Evolutionary conservation across 1,140 invertebrate genomes (phyloP).

Genomic region (Acyrthosiphon pisum): DNA sequence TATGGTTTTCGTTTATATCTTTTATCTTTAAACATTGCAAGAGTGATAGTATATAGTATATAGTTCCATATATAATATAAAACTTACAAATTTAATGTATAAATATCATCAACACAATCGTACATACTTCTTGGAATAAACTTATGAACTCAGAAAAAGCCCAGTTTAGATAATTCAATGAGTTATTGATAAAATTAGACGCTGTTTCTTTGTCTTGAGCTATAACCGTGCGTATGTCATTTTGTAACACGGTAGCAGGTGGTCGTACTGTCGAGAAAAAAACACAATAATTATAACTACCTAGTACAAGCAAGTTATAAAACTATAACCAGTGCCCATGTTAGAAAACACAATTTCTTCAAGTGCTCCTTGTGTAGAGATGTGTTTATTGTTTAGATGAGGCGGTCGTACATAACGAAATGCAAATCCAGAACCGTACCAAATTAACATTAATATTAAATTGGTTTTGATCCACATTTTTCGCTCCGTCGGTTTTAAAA

Average conservation of each 20-base stretch:
- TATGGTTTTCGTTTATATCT: not conserved
- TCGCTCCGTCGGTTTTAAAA: not conserved
- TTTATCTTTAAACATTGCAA: slow-evolving; percentile 3
- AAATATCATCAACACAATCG: not conserved
- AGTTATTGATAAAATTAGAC: slow-evolving; percentile 25
- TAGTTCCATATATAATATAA: not conserved
- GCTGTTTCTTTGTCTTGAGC: not conserved
- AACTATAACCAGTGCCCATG: not conserved
- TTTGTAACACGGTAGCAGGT: not conserved
- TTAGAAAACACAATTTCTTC: slow-evolving; percentile 38
- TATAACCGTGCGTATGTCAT: not conserved
- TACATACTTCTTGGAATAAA: slow-evolving; percentile 35
- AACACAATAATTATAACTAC: not conserved
- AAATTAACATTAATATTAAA: slow-evolving; percentile 46
- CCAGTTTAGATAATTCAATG: slow-evolving; percentile 37
- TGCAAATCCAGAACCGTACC: slow-evolving; percentile 42
- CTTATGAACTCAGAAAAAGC: slow-evolving; percentile 47
- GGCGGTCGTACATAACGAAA: slow-evolving; percentile 22
- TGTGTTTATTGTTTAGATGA: not conserved
- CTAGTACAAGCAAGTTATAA: not conserved
- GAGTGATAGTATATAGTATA: not conserved
- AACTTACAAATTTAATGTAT: not conserved
- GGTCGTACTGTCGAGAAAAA: slow-evolving; percentile 12
- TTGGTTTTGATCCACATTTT: slow-evolving; percentile 27
- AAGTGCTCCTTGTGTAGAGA: not conserved